Percentiles rank a stretch among this genome's conserved stretches.
Conservation (phyloP, 2,888 invertebrate genomes). For the Eremobia ochroleuca region DNA sequence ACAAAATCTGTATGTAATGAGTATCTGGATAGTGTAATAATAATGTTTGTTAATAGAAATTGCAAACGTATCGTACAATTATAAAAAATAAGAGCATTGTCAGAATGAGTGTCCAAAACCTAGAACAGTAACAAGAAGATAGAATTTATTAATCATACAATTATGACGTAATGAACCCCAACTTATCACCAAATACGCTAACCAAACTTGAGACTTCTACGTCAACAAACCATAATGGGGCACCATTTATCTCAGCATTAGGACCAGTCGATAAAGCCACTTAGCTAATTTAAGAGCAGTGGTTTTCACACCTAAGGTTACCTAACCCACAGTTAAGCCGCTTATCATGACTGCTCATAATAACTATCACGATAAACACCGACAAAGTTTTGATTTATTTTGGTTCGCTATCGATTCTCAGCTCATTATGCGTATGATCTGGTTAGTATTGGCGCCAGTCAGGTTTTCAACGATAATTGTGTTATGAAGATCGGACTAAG, state of each 20-base stretch:
- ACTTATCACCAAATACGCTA: slow-evolving; percentile 43
- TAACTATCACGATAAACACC: slow-evolving; percentile 59
- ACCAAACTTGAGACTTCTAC: slow-evolving; percentile 38
- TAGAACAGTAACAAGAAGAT: background rate
- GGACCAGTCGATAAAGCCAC: slow-evolving; percentile 79
- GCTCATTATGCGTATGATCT: slow-evolving; percentile 53
- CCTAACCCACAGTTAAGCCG: slow-evolving; percentile 75
- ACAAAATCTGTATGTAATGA: background rate
- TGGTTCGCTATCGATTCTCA: slow-evolving; percentile 57
- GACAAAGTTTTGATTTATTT: slow-evolving; percentile 65
- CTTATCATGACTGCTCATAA: slow-evolving; percentile 69
- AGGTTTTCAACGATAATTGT: slow-evolving; percentile 63
- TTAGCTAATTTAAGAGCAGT: slow-evolving; percentile 79
- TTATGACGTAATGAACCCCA: background rate
- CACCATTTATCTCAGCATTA: slow-evolving; percentile 76
- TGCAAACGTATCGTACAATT: background rate
- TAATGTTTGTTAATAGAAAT: background rate
- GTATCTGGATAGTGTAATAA: too few species aligned
- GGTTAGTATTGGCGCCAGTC: slow-evolving; percentile 58
- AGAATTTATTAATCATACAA: background rate
- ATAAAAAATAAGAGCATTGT: background rate
- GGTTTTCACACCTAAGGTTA: slow-evolving; percentile 77
- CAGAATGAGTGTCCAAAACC: background rate
- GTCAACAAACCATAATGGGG: slow-evolving; percentile 65
- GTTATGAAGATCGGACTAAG: slow-evolving; percentile 54